phyloP scores from a whole-genome alignment of 2,888 invertebrate genomes.

The Anthophora plumipes region DNA sequence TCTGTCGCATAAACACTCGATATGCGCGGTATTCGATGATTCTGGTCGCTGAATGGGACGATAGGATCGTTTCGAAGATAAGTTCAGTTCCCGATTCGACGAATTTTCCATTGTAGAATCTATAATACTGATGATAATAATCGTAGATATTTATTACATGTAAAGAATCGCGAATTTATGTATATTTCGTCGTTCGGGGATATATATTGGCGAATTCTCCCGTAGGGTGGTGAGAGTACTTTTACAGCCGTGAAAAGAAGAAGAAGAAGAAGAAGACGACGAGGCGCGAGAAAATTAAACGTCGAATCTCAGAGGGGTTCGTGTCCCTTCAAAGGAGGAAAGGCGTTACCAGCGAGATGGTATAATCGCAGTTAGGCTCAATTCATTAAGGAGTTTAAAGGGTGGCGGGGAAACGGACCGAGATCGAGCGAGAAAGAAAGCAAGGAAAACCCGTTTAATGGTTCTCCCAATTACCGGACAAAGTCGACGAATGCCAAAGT shows the following conservation, averaged over 20 bases:
- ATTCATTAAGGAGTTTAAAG: slow-evolving; percentile 80
- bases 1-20: slow-evolving; percentile 54
- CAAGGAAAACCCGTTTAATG: slow-evolving; percentile 71
- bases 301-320: slow-evolving; percentile 68
- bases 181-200: slow-evolving; percentile 16
- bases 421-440: slow-evolving; percentile 11
- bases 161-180: slow-evolving; percentile 10
- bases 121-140: too few relatives aligned
- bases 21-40: slow-evolving; percentile 1
- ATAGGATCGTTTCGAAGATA: background rate
- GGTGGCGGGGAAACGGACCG: slow-evolving; percentile 34
- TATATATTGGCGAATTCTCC: slow-evolving; percentile 46
- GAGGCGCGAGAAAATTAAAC: slow-evolving; percentile 74
- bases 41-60: background rate
- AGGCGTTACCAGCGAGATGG: slow-evolving; percentile 71
- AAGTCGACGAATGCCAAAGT: slow-evolving; percentile 62
- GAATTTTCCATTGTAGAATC: too few relatives aligned
- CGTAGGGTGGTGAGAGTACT: slow-evolving; percentile 52
- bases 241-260: slow-evolving; percentile 62
- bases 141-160: background rate
- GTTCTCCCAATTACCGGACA: slow-evolving; percentile 73
- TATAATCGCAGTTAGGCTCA: slow-evolving; percentile 78
- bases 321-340: slow-evolving; percentile 66
- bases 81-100: background rate
- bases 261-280: slow-evolving; percentile 62